Conservation (phyloP, 2,113 vertebrate genomes). For the Clarias magur region DNA sequence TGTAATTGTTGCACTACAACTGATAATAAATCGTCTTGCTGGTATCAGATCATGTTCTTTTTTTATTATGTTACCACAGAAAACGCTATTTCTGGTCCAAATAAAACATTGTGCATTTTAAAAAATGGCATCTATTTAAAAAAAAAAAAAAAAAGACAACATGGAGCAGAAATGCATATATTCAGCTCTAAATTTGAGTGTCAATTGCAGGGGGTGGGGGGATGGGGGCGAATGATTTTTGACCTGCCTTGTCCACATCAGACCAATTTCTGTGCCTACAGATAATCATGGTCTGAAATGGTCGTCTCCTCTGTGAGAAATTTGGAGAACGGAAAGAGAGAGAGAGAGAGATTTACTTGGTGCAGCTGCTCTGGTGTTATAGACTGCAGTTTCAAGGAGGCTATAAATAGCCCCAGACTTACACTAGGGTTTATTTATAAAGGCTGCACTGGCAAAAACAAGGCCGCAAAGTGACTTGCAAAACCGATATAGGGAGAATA, state of each 20-base stretch:
- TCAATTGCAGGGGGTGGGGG: not conserved
- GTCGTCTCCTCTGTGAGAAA: constrained; percentile 18
- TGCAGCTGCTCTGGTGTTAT: constrained; percentile 51
- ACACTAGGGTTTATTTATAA: constrained; percentile 57
- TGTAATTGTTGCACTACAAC: constrained; percentile 41
- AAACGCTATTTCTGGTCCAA: constrained; percentile 7
- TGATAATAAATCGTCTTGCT: constrained; percentile 42
- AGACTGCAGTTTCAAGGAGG: constrained; percentile 52
- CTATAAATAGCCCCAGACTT: constrained; percentile 60
- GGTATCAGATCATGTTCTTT: not conserved
- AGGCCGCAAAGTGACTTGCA: constrained; percentile 54
- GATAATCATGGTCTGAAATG: not conserved
- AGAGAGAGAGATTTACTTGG: constrained; percentile 23
- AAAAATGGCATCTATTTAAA: not conserved
- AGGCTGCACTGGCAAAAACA: constrained; percentile 44
- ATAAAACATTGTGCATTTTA: constrained; percentile 2
- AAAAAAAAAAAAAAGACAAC: not conserved
- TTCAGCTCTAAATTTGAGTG: not conserved
- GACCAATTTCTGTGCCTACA: not conserved
- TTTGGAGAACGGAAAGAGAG: constrained; percentile 7
- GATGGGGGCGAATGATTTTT: not conserved
- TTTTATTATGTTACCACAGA: not conserved
- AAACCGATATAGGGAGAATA: not conserved
- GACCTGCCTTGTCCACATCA: not conserved
- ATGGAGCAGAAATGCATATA: not conserved